These are phyloP conservation scores for Brachyptera risi DNA, from an alignment of 2,888 invertebrate genomes.

Conservation along the genomic window DNA sequence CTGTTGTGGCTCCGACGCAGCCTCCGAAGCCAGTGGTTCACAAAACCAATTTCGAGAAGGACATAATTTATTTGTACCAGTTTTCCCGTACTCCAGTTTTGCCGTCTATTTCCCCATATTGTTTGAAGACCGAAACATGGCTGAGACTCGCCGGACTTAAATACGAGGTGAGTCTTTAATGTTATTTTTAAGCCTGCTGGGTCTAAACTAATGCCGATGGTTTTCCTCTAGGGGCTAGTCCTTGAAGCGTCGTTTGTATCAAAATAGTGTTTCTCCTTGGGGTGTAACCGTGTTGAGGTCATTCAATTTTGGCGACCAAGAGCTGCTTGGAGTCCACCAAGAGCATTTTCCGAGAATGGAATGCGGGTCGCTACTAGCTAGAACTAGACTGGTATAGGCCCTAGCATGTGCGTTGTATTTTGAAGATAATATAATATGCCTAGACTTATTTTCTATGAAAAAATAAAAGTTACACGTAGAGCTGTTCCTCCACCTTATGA, in stretches of 20 bases:
- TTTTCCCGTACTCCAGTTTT: constrained; percentile 85
- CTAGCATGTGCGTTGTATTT: background rate
- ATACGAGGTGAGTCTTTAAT: constrained; percentile 81
- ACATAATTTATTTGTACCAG: constrained; percentile 90
- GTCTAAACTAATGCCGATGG: no score
- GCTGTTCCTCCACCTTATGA: no score
- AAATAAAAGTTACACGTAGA: no score
- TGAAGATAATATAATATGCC: no score
- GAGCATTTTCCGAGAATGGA: no score
- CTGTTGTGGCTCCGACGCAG: constrained; percentile 55
- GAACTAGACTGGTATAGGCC: background rate
- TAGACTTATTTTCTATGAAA: no score
- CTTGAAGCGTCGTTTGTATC: background rate
- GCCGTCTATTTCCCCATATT: constrained; percentile 88
- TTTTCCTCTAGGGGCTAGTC: background rate
- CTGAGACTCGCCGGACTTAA: constrained; percentile 84
- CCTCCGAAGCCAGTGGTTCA: constrained; percentile 75
- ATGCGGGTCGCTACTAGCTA: no score
- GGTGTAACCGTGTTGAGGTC: background rate
- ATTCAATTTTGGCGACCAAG: no score
- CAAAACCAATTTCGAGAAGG: constrained; percentile 85
- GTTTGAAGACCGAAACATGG: constrained; percentile 95
- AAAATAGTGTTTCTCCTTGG: background rate
- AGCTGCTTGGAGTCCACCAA: no score
- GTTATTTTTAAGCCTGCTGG: no score